phyloP scores from a whole-genome alignment of 2,888 invertebrate genomes.

The Xestia c-nigrum region DNA sequence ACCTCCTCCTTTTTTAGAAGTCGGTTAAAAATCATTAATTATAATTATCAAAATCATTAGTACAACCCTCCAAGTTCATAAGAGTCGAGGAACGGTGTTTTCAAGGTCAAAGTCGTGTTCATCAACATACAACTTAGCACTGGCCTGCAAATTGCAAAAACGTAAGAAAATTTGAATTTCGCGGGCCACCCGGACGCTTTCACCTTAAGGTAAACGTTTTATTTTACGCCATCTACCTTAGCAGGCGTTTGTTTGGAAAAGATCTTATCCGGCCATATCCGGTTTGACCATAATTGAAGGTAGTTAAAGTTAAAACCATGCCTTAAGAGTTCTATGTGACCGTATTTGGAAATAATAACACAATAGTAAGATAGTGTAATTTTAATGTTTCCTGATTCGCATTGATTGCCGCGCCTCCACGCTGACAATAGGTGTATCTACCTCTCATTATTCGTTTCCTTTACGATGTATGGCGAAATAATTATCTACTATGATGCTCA shows the following conservation, averaged over 20 bases:
- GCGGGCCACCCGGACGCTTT: too few relatives aligned
- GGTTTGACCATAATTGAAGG: slow-evolving; percentile 42
- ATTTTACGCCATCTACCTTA: neutral
- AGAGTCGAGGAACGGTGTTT: too few relatives aligned
- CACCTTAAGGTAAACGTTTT: slow-evolving; percentile 9
- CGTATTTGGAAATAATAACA: slow-evolving; percentile 46
- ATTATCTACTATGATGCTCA: slow-evolving; percentile 55
- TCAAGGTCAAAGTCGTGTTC: too few relatives aligned
- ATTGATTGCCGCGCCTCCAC: slow-evolving; percentile 56
- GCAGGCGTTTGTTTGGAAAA: slow-evolving; percentile 2
- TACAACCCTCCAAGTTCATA: too few relatives aligned
- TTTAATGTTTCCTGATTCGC: slow-evolving; percentile 47
- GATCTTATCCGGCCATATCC: slow-evolving; percentile 48
- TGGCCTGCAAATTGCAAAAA: too few relatives aligned
- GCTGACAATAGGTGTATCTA: slow-evolving; percentile 60
- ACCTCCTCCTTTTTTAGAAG: too few relatives aligned
- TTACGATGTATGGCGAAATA: slow-evolving; percentile 55
- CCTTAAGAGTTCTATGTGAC: slow-evolving; percentile 33
- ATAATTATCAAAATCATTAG: too few relatives aligned
- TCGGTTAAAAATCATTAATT: too few relatives aligned
- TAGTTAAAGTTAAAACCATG: slow-evolving; percentile 23
- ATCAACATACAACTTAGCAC: too few relatives aligned
- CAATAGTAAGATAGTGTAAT: slow-evolving; percentile 39
- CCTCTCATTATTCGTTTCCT: slow-evolving; percentile 60
- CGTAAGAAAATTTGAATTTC: too few relatives aligned